Percentiles rank a stretch among this genome's conserved stretches.
These are phyloP conservation scores for Cuniculus paca DNA, from an alignment of 2,797 vertebrate genomes.

Conservation along the genomic window DNA sequence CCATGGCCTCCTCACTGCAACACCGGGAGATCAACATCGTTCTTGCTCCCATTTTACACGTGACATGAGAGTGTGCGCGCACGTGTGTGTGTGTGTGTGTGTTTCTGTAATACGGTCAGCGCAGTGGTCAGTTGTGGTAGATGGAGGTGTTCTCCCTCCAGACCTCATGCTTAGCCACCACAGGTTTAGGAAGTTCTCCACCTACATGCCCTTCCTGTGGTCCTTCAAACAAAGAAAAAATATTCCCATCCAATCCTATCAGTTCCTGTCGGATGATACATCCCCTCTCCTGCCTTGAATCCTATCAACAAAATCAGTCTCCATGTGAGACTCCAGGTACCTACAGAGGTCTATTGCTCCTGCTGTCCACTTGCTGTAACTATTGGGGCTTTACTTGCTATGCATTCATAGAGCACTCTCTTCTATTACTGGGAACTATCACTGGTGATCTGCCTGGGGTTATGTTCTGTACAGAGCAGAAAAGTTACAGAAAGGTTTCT, in stretches of 20 bases:
- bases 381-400: background rate
- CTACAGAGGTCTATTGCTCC: background rate
- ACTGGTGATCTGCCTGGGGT: background rate
- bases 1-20: background rate
- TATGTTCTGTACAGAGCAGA: background rate
- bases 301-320: background rate
- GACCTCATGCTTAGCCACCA: background rate
- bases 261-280: background rate
- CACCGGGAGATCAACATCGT: background rate
- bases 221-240: background rate
- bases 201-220: background rate
- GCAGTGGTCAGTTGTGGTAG: background rate
- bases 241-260: background rate
- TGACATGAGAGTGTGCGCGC: background rate
- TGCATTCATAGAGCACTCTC: background rate
- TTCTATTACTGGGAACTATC: background rate
- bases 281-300: background rate
- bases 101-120: background rate
- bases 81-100: rapidly evolving
- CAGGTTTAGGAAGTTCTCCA: background rate
- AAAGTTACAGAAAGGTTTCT: background rate
- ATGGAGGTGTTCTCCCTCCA: background rate
- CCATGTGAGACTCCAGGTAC: background rate
- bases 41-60: background rate
- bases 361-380: background rate